Conservation (phyloP, 1,140 invertebrate genomes). For the Drosophila subpulchrella region DNA sequence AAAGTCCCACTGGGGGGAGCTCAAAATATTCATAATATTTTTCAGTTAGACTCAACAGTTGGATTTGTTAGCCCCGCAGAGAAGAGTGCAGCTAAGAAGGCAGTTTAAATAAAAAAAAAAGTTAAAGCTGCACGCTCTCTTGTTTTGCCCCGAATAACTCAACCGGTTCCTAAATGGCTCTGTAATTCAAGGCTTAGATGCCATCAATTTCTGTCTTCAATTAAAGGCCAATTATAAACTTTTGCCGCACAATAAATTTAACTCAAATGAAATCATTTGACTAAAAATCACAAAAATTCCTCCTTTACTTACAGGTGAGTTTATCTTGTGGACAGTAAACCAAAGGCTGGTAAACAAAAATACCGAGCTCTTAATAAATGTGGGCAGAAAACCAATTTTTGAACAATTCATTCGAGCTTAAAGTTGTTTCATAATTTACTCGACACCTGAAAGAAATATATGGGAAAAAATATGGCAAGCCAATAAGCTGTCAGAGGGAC, state of each 20-base stretch:
- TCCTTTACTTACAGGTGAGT: conserved; percentile 12
- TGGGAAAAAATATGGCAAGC: conserved; percentile 25
- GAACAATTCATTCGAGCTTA: conserved; percentile 25
- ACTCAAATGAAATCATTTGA: conserved; percentile 9
- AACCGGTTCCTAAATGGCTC: background rate
- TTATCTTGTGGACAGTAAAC: conserved; percentile 1
- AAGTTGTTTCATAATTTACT: conserved; percentile 42
- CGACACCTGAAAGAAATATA: conserved; percentile 31
- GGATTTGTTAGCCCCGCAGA: conserved; percentile 12
- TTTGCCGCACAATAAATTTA: conserved; percentile 29
- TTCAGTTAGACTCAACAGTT: conserved; percentile 48
- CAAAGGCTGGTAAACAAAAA: conserved; percentile 14
- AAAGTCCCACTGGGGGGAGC: conserved; percentile 9
- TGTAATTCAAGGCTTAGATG: conserved; percentile 1
- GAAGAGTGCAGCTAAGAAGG: conserved; percentile 1
- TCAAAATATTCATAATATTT: conserved; percentile 48
- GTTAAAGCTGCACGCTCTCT: background rate
- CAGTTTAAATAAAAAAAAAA: conserved; percentile 27
- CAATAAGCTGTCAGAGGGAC: conserved; percentile 36
- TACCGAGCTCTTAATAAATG: conserved; percentile 15
- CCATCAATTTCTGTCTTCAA: background rate
- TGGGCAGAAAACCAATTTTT: conserved; percentile 2
- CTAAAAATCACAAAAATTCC: conserved; percentile 10
- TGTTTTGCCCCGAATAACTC: background rate
- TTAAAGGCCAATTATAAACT: conserved; percentile 37